phyloP scores from a whole-genome alignment of 2,113 vertebrate genomes.

The Cyprinus carpio region DNA sequence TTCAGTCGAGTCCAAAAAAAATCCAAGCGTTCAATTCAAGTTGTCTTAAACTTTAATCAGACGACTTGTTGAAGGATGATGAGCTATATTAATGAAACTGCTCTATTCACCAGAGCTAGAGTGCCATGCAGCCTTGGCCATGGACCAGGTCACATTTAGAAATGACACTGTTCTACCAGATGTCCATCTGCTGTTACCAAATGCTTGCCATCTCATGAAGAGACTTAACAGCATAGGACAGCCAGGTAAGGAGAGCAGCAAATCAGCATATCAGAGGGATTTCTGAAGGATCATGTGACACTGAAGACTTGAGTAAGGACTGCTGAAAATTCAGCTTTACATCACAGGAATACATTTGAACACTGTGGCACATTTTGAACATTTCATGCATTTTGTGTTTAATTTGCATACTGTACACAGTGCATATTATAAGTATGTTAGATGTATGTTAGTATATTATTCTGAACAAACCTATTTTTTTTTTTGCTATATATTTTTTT shows the following conservation, averaged over 20 bases:
- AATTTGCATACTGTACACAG: too few relatives aligned
- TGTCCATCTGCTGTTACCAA: constrained; percentile 80
- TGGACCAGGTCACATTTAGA: constrained; percentile 81
- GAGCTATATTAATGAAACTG: background rate
- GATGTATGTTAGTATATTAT: too few relatives aligned
- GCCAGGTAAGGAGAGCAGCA: constrained; percentile 74
- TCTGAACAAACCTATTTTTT: too few relatives aligned
- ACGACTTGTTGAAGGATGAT: background rate
- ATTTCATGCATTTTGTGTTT: background rate
- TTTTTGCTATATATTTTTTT: too few relatives aligned
- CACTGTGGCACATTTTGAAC: too few relatives aligned
- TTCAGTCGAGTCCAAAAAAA: background rate
- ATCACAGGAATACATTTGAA: too few relatives aligned
- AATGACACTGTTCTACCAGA: constrained; percentile 86
- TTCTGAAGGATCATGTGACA: too few relatives aligned
- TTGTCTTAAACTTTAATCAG: background rate
- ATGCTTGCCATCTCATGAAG: constrained; percentile 81
- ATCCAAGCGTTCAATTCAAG: background rate
- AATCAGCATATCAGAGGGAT: too few relatives aligned
- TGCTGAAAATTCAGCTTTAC: too few relatives aligned
- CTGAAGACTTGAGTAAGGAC: too few relatives aligned
- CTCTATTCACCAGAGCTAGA: background rate
- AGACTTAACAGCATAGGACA: constrained; percentile 81
- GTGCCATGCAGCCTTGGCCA: constrained; percentile 58
- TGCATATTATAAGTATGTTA: too few relatives aligned